These are phyloP conservation scores for Archips crataeganus DNA, from an alignment of 2,888 invertebrate species.

Conservation along the genomic window DNA sequence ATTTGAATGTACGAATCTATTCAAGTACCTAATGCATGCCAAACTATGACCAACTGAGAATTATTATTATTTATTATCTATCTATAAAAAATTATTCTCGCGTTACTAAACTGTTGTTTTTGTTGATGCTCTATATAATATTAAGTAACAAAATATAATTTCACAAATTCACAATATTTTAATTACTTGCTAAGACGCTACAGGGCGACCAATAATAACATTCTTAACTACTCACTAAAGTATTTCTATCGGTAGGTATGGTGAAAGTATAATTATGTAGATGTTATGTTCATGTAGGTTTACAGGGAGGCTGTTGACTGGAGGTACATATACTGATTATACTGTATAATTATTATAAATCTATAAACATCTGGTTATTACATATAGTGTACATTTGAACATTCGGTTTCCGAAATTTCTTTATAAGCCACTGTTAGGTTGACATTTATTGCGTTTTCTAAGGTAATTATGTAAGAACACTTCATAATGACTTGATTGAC, in stretches of 20 bases:
- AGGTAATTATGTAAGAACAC: conserved; percentile 36
- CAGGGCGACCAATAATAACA: conserved; percentile 6
- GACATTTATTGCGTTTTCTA: conserved; percentile 30
- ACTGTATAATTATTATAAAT: not conserved
- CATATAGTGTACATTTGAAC: conserved; percentile 16
- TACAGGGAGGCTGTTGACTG: not conserved
- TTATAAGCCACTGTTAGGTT: conserved; percentile 21
- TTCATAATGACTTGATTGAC: conserved; percentile 17
- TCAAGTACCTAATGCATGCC: no score
- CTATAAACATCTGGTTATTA: conserved; percentile 1
- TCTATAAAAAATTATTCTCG: not conserved
- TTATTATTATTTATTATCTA: not conserved
- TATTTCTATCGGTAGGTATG: conserved; percentile 4
- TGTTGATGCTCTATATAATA: not conserved
- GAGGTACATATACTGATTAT: not conserved
- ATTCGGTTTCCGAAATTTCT: conserved; percentile 18
- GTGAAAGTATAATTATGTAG: not conserved
- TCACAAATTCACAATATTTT: conserved; percentile 14
- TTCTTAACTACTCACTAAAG: not conserved
- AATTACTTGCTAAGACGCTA: not conserved
- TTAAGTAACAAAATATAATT: conserved; percentile 15
- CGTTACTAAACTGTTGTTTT: not conserved
- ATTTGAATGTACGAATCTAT: not conserved
- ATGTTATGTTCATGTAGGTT: conserved; percentile 1
- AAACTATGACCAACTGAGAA: not conserved